These are phyloP conservation scores for Eulemur rufifrons DNA, from an alignment of 2,113 vertebrate species.

Conservation along the genomic window DNA sequence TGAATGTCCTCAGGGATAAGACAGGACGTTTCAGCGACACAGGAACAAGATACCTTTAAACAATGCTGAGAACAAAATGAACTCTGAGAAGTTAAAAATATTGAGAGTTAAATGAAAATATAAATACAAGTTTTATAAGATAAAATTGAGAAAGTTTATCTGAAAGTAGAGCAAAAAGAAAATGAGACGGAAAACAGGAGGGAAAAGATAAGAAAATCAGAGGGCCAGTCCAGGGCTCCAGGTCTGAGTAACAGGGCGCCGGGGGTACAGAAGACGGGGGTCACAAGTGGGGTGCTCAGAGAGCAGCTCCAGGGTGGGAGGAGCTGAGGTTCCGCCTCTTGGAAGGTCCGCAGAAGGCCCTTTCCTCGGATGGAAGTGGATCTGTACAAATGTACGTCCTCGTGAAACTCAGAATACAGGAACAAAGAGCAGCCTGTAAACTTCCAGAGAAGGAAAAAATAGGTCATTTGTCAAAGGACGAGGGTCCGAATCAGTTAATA, in stretches of 20 bases:
- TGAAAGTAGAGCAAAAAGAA: background rate
- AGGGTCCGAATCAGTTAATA: background rate
- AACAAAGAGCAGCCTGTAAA: too few relatives aligned
- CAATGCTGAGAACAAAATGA: background rate
- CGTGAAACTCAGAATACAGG: background rate
- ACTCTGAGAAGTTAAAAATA: background rate
- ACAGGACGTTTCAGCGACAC: too few relatives aligned
- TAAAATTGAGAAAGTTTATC: background rate
- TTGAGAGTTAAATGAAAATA: background rate
- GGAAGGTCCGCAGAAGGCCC: background rate
- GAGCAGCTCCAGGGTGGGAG: background rate
- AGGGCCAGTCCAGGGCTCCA: rapidly evolving
- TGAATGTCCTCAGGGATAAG: background rate
- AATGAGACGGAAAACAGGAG: background rate
- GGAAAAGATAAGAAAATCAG: background rate
- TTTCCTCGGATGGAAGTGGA: background rate
- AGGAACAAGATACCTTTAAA: too few relatives aligned
- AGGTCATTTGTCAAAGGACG: background rate
- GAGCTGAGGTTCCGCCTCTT: rapidly evolving
- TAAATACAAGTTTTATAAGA: background rate
- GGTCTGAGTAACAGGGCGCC: background rate
- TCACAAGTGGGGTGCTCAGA: too few relatives aligned
- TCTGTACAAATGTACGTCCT: background rate
- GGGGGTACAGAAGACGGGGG: background rate
- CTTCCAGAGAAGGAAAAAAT: background rate